A percentile compares a stretch with the other conserved stretches of the same genome.
These are phyloP conservation scores for Lydus trimaculatus DNA, from an alignment of 2,888 invertebrate species.

Conservation along the genomic window DNA sequence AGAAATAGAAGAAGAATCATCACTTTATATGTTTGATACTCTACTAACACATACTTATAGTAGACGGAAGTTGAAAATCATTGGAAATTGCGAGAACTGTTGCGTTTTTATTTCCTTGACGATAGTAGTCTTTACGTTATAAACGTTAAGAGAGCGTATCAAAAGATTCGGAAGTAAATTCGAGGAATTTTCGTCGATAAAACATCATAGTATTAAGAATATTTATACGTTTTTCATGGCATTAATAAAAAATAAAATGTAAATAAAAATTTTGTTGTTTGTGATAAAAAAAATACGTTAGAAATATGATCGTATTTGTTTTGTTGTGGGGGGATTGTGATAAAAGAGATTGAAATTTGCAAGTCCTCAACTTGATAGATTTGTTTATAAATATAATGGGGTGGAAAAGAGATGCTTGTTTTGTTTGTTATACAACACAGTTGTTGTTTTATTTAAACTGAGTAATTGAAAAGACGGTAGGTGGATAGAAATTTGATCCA, in stretches of 20 bases:
- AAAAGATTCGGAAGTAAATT: neutral
- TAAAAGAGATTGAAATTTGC: too few relatives aligned
- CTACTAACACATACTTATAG: neutral
- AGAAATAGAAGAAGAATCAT: neutral
- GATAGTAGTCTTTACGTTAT: neutral
- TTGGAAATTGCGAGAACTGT: slow-evolving; percentile 5
- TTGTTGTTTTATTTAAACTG: too few relatives aligned
- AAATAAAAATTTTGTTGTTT: too few relatives aligned
- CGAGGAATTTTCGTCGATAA: neutral
- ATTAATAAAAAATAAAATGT: too few relatives aligned
- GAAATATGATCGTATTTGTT: too few relatives aligned
- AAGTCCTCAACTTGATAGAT: too few relatives aligned
- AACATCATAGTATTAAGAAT: neutral
- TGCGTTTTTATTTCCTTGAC: neutral
- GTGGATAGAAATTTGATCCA: neutral
- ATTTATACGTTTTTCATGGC: neutral
- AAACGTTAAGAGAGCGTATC: neutral
- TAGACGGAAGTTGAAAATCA: slow-evolving; percentile 10
- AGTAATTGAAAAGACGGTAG: neutral
- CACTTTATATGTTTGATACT: neutral
- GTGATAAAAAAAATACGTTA: too few relatives aligned
- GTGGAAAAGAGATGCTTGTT: too few relatives aligned
- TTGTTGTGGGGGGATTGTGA: too few relatives aligned
- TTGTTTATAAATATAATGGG: neutral
- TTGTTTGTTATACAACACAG: too few relatives aligned